Percentiles rank a stretch among this genome's conserved stretches.
phyloP scores from a whole-genome alignment of 2,888 invertebrate species.

The Frankliniella fusca region DNA sequence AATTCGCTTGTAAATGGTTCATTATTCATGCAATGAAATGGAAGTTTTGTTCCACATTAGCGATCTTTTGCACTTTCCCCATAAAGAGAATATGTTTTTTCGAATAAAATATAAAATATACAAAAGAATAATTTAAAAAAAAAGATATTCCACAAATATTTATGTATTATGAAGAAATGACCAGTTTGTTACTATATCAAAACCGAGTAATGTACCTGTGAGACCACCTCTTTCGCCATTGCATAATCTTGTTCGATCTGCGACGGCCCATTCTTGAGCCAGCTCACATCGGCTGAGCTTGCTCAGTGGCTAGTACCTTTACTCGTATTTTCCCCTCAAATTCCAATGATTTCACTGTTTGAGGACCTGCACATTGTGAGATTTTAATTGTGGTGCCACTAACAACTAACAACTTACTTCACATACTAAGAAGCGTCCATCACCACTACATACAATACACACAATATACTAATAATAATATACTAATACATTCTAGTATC shows the following conservation, averaged over 20 bases:
- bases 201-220: not conserved
- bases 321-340: not conserved
- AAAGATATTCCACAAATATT: too few species aligned
- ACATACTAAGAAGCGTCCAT: not conserved
- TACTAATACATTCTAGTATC: not conserved
- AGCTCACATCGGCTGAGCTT: not conserved
- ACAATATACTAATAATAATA: not conserved
- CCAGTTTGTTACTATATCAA: not conserved
- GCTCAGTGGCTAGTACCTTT: not conserved
- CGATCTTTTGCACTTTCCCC: not conserved
- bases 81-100: not conserved
- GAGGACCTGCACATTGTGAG: not conserved
- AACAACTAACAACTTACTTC: not conserved
- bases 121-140: not conserved
- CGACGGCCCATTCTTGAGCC: not conserved
- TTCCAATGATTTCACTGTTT: not conserved
- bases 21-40: too few species aligned
- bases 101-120: not conserved
- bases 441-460: not conserved
- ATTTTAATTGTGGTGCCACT: not conserved
- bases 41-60: too few species aligned
- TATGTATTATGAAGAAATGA: not conserved
- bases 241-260: conserved; percentile 1
- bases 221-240: not conserved
- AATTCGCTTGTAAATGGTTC: too few species aligned